Conservation (phyloP, 2,888 invertebrate species). For the Horisme vitalbata region DNA sequence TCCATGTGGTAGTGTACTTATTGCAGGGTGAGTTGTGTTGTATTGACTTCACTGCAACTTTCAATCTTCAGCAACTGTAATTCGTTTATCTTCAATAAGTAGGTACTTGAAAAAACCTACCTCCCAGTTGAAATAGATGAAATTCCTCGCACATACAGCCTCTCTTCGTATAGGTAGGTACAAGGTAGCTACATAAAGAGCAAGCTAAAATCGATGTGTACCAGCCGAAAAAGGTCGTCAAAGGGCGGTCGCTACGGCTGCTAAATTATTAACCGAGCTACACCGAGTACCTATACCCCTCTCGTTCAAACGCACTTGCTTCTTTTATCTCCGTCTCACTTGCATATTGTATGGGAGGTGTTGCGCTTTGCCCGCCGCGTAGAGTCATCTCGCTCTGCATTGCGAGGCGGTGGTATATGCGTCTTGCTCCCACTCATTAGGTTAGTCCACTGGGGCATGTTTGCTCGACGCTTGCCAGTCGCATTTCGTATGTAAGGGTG, state of each 20-base stretch:
- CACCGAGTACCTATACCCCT: constrained; percentile 63
- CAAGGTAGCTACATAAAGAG: constrained; percentile 21
- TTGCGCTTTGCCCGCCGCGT: constrained; percentile 79
- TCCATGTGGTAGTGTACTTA: too few species aligned
- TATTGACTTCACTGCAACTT: too few species aligned
- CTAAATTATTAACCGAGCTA: constrained; percentile 77
- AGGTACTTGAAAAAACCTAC: too few species aligned
- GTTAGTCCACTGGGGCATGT: constrained; percentile 73
- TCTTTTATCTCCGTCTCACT: constrained; percentile 43
- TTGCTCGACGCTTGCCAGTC: constrained; percentile 77
- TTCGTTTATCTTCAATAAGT: neutral
- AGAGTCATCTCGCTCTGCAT: constrained; percentile 52
- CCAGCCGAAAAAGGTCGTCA: constrained; percentile 38
- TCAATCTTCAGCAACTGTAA: too few species aligned
- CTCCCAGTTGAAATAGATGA: constrained; percentile 10
- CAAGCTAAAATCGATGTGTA: constrained; percentile 48
- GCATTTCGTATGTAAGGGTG: constrained; percentile 56
- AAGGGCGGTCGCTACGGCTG: constrained; percentile 64
- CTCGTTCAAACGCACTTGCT: constrained; percentile 40
- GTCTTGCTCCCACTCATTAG: constrained; percentile 76
- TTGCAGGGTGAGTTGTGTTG: too few species aligned
- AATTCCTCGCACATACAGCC: neutral
- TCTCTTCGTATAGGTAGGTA: constrained; percentile 1
- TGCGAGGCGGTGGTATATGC: constrained; percentile 34
- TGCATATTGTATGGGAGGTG: constrained; percentile 52